phyloP scores from a whole-genome alignment of 2,113 vertebrate species.

The Scomber scombrus region DNA sequence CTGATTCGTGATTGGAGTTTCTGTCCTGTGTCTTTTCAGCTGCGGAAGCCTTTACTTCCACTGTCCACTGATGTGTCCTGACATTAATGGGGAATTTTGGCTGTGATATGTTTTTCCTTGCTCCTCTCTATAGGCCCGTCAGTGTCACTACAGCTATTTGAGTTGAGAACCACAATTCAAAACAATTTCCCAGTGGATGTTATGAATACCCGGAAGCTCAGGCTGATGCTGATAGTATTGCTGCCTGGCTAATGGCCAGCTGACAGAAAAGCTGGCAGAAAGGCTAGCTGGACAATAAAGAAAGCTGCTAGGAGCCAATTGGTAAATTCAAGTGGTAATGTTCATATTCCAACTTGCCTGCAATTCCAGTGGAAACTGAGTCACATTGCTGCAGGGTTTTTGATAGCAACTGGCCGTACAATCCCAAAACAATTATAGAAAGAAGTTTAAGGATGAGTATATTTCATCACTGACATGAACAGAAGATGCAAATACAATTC shows the following conservation, averaged over 20 bases:
- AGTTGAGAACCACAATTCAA: conserved; percentile 31
- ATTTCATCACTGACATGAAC: too few relatives aligned
- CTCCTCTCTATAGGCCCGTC: conserved; percentile 23
- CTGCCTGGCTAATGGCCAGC: conserved; percentile 45
- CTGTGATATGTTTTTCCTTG: conserved; percentile 2
- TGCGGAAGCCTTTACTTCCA: conserved; percentile 12
- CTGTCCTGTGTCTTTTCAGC: conserved; percentile 3
- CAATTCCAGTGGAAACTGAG: background rate
- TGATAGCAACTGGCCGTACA: background rate
- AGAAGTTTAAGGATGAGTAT: too few relatives aligned
- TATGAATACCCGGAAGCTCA: conserved; percentile 43
- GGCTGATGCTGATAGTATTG: conserved; percentile 20
- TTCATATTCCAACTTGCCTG: conserved; percentile 31
- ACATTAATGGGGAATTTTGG: conserved; percentile 31
- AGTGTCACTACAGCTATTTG: conserved; percentile 35
- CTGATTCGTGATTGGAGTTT: background rate
- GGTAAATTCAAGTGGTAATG: conserved; percentile 25
- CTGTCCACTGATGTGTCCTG: conserved; percentile 29
- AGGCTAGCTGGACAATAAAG: conserved; percentile 47
- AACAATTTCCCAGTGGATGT: conserved; percentile 15
- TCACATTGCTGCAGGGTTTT: background rate
- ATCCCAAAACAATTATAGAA: background rate
- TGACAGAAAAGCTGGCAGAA: conserved; percentile 28
- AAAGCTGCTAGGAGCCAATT: conserved; percentile 38
- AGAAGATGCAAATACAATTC: too few relatives aligned